Evolutionary conservation across 2,888 invertebrate genomes (phyloP).

Genomic region (Eristalinus sepulchralis): DNA sequence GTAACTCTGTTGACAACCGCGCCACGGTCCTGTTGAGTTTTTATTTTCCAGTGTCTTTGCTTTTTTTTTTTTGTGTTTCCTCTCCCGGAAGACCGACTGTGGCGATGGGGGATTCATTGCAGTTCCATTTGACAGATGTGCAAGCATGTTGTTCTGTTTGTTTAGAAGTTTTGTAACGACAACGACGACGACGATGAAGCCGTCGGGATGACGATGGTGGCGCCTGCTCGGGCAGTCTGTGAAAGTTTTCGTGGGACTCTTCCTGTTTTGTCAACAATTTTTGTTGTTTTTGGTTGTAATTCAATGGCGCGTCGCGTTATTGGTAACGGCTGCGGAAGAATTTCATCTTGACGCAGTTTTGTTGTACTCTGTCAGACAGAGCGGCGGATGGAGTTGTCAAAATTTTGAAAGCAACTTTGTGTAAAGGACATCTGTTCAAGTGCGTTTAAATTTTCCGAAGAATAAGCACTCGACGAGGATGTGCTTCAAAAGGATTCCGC

Average conservation of each 20-base stretch:
- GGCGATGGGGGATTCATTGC: not conserved
- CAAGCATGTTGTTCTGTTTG: constrained; percentile 2
- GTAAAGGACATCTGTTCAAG: not conserved
- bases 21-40: not conserved
- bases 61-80: not conserved
- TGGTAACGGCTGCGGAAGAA: not conserved
- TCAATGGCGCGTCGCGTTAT: not conserved
- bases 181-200: not conserved
- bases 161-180: not conserved
- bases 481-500: no score
- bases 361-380: not conserved
- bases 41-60: not conserved
- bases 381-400: not conserved
- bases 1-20: not conserved
- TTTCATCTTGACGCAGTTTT: not conserved
- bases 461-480: no score
- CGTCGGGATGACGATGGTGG: not conserved
- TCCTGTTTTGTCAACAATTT: not conserved
- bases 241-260: not conserved
- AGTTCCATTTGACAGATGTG: constrained; percentile 1
- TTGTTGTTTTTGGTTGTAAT: not conserved
- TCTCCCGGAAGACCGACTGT: not conserved
- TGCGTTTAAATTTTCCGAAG: not conserved
- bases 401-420: not conserved
- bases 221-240: not conserved